Base-by-base conservation (phyloP, 2,888 invertebrate species). In the Scaptomyza caliginosa region DNA sequence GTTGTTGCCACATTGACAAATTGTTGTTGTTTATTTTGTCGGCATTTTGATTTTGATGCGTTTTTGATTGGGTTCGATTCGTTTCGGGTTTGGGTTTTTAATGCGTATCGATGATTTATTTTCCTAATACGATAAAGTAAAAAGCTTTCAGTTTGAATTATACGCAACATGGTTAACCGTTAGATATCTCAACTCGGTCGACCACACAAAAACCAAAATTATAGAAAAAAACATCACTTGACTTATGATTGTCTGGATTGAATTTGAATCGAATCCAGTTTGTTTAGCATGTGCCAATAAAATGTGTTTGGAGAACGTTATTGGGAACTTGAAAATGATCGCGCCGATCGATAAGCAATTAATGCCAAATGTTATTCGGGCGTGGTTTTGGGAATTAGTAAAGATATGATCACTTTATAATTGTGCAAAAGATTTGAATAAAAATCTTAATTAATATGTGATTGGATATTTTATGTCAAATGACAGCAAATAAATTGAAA, bases 1-100 rank as follows among this genome's bases (percentile, higher is more conserved):
- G 88, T 86, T 82, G 88, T 84, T 77, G 75, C 77, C 76, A 82
- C 77, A 74, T 88, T 86, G 86, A 88, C 86, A 86, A 86, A 86
- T 86, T 85, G 83, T 75, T 78, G 63, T 70, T 86, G 70, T 74
- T 79, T 76, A 83, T 71, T 86, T 82, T 80, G 52, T 81, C 84
- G 86, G 55, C 70, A 65, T 73, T 82, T 63, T 83, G 86, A 64
- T 63, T 85, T 88, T 75, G 67, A 86, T 82, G 76, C 73, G 78
- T 78, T 87, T 87, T 82, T 85, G 86, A 87, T 85, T 82, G 72
- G 87, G 52, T 52, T 69, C 32, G 49, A 10, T 28, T 28, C 6
- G 56, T 32, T 43, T 39, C 48, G 50, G 10, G 13, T 58, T 48
- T 46, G 32, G 46, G 46, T 71, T 83, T 85, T 87, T 2, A n/a